Conservation (phyloP, 2,888 invertebrate genomes). For the Branchipolynoe longqiensis region DNA sequence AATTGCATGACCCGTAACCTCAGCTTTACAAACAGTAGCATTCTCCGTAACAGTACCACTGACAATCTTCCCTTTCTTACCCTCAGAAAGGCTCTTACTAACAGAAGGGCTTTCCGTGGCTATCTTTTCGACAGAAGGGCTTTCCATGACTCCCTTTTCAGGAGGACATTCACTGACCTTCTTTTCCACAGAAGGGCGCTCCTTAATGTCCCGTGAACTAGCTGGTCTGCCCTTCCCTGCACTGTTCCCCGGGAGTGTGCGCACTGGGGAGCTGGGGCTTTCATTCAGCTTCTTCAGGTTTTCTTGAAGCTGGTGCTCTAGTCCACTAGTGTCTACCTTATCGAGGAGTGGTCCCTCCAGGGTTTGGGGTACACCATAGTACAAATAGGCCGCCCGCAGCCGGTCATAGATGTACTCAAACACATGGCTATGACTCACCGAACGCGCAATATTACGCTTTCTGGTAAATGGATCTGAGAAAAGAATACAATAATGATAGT, state of each 20-base stretch:
- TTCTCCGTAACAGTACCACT: too few relatives aligned
- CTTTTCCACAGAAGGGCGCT: neutral
- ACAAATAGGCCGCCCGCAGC: conserved; percentile 82
- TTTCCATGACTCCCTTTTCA: too few relatives aligned
- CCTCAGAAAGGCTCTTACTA: too few relatives aligned
- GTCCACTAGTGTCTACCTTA: conserved; percentile 51
- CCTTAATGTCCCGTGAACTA: neutral
- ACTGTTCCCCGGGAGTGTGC: neutral
- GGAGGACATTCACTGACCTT: too few relatives aligned
- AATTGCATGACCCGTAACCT: too few relatives aligned
- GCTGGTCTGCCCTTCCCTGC: too few relatives aligned
- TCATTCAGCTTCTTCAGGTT: conserved; percentile 21
- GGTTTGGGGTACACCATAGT: conserved; percentile 83
- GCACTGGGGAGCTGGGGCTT: conserved; percentile 28
- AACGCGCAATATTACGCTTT: conserved; percentile 83
- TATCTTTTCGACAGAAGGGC: too few relatives aligned
- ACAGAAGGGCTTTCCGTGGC: too few relatives aligned
- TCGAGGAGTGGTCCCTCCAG: conserved; percentile 76
- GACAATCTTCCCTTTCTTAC: too few relatives aligned
- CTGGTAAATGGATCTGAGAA: conserved; percentile 83
- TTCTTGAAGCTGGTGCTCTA: conserved; percentile 58
- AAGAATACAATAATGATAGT: too few relatives aligned
- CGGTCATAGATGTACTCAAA: conserved; percentile 83
- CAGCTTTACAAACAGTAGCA: too few relatives aligned
- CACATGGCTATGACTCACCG: conserved; percentile 81